Evolutionary conservation across 2,797 vertebrate species (phyloP).

Genomic region (Danionella dracula): DNA sequence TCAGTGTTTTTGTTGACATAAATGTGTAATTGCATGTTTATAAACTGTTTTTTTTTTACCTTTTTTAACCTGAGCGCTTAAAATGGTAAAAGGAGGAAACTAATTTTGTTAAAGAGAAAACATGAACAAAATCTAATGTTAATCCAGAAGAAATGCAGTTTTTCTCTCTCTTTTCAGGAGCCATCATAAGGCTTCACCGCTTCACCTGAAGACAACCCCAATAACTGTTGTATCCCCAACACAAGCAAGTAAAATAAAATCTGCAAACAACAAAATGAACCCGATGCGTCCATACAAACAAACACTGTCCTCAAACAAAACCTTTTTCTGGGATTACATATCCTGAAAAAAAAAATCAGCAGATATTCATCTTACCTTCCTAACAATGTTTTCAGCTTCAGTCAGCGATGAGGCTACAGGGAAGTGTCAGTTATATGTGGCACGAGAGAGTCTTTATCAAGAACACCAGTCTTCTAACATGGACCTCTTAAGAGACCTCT

Average conservation of each 20-base stretch:
- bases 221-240: not conserved
- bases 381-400: not conserved
- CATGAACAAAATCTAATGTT: too few relatives aligned
- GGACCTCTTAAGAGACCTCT: slow-evolving; percentile 61
- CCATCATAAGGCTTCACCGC: not conserved
- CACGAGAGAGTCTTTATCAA: slow-evolving; percentile 60
- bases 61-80: too few relatives aligned
- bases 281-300: not conserved
- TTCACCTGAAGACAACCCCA: not conserved
- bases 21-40: too few relatives aligned
- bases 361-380: slow-evolving; percentile 9
- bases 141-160: not conserved
- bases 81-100: too few relatives aligned
- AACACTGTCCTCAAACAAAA: not conserved
- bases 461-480: slow-evolving; percentile 44
- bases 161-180: not conserved
- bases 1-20: too few relatives aligned
- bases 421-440: slow-evolving; percentile 45
- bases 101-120: too few relatives aligned
- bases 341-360: not conserved
- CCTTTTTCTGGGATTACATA: not conserved
- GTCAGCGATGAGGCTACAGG: not conserved
- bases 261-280: not conserved
- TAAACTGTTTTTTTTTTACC: too few relatives aligned
- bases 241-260: not conserved